These are phyloP conservation scores for Leucoraja ocellata DNA, from an alignment of 2,797 vertebrate species.

Conservation along the genomic window DNA sequence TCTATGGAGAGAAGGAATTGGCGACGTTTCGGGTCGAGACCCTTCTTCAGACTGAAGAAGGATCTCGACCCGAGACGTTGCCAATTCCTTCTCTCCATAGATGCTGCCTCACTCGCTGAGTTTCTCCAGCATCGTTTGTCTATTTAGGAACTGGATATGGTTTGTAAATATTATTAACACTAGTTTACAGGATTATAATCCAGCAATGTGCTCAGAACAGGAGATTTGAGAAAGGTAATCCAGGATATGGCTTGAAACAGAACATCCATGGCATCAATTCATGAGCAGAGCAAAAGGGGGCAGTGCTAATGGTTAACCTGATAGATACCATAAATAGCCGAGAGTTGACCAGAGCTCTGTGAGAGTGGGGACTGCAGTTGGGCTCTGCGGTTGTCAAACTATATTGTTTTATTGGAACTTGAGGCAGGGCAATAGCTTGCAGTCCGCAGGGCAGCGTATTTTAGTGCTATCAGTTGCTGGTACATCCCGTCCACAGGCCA, in stretches of 20 bases:
- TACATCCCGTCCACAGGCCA: background rate
- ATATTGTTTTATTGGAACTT: constrained; percentile 27
- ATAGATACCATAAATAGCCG: background rate
- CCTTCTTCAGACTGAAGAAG: no score
- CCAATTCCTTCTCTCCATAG: no score
- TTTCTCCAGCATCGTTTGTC: no score
- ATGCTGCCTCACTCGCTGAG: no score
- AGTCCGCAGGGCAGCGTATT: constrained; percentile 21
- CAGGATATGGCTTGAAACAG: background rate
- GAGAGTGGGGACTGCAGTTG: background rate
- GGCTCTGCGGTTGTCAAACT: background rate
- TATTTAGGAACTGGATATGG: background rate
- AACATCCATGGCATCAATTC: background rate
- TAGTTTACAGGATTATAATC: background rate
- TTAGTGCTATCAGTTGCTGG: constrained; percentile 4
- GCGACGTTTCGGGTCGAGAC: no score
- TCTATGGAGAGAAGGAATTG: no score
- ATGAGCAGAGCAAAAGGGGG: background rate
- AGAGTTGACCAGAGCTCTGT: background rate
- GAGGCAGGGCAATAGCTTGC: constrained; percentile 17
- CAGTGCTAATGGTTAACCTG: background rate
- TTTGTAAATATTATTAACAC: background rate
- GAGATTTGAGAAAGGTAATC: background rate
- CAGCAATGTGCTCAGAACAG: background rate
- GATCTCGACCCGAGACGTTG: no score